Evolutionary conservation across 2,888 invertebrate genomes (phyloP).

Genomic region (Kuschelorhynchus macadamiae): DNA sequence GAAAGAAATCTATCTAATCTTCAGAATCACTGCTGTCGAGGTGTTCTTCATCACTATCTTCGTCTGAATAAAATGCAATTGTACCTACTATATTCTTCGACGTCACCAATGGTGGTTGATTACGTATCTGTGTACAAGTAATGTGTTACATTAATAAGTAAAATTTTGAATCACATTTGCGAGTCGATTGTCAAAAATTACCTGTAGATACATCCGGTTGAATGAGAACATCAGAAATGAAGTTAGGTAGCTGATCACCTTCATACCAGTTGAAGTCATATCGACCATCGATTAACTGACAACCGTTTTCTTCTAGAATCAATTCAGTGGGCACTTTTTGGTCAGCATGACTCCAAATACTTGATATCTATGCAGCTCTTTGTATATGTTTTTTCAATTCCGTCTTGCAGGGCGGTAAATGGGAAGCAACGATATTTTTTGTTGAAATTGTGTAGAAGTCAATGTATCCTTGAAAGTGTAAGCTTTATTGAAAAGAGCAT

Average conservation of each 20-base stretch:
- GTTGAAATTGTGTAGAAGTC: not conserved
- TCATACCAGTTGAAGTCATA: no score
- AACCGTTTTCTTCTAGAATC: not conserved
- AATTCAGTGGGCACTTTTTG: not conserved
- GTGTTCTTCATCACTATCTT: no score
- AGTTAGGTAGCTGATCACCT: not conserved
- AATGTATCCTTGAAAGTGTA: slow-evolving; percentile 4
- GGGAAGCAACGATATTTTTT: not conserved
- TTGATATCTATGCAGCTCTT: slow-evolving; percentile 7
- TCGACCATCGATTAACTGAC: no score
- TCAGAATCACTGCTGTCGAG: no score
- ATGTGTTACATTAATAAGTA: no score
- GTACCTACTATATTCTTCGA: no score
- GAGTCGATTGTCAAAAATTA: no score
- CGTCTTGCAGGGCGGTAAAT: not conserved
- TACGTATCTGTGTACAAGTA: no score
- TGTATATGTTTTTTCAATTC: not conserved
- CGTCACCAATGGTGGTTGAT: no score
- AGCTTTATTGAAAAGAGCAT: slow-evolving; percentile 11
- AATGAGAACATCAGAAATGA: not conserved
- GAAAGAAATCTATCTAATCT: no score
- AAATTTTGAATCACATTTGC: no score
- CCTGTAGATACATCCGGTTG: not conserved
- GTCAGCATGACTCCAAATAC: slow-evolving; percentile 11
- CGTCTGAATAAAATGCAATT: no score